Evolutionary conservation across 2,113 vertebrate genomes (phyloP).

Genomic region (Osmerus mordax): DNA sequence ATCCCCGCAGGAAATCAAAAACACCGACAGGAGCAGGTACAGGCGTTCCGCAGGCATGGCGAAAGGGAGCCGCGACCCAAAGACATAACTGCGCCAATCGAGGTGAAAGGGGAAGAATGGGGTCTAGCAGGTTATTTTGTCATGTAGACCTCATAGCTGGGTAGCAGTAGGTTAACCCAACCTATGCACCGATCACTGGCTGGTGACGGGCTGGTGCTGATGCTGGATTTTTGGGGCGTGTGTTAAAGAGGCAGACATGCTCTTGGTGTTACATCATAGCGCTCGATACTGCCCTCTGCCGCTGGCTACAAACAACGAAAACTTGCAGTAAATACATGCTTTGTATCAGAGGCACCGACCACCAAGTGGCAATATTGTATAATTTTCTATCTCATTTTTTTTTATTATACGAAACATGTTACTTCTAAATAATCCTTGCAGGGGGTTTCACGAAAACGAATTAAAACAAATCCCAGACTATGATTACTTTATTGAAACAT

Average conservation of each 20-base stretch:
- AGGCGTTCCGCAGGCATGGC: conserved; percentile 40
- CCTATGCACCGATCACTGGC: background rate
- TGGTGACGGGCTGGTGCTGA: conserved; percentile 9
- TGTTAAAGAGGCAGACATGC: background rate
- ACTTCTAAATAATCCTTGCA: too few species aligned
- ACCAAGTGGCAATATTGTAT: conserved; percentile 6
- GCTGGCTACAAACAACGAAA: background rate
- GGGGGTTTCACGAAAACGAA: too few species aligned
- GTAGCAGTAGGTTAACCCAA: background rate
- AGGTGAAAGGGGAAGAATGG: conserved; percentile 4
- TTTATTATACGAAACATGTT: too few species aligned
- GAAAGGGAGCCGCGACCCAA: conserved; percentile 25
- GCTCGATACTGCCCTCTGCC: conserved; percentile 4
- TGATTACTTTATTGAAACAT: too few species aligned
- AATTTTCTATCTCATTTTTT: background rate
- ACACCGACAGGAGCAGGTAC: conserved; percentile 32
- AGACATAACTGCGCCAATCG: conserved; percentile 46
- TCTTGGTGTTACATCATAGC: conserved; percentile 5
- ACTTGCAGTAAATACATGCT: too few species aligned
- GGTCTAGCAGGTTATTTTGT: background rate
- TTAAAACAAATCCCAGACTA: too few species aligned
- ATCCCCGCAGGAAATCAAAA: conserved; percentile 37
- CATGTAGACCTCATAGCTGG: background rate
- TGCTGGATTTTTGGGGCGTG: conserved; percentile 13
- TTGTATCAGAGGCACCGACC: background rate